Base-by-base conservation (phyloP, 1,140 invertebrate species). In the Popillia japonica region DNA sequence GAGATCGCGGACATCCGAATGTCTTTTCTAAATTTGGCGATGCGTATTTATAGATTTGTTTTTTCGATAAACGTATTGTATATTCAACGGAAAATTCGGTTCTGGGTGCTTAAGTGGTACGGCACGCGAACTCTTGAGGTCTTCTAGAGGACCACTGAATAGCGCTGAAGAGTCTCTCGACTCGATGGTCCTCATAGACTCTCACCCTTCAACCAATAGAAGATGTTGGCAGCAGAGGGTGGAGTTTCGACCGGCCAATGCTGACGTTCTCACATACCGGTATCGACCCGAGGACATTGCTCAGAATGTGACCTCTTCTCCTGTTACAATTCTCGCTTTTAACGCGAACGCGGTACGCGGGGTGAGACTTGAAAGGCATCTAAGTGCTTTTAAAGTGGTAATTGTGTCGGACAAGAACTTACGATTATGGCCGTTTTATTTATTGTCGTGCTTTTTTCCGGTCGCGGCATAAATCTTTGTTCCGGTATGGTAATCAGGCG, bases 111-210 rank as follows among this genome's bases (percentile, higher is more conserved):
- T 79, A 80, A 86, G 82, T 83, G 83, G 81, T 79, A 74, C 75
- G 85, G 82, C 85, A 86, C 85, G 85, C 85, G 85, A 86, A 81
- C 80, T 83, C 81, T 82, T 83, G 83, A 84, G 80, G 79, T 81
- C 82, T 82, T 86, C 82, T 84, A 85, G 84, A 83, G 83, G 77
- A 83, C 79, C 80, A 85, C 84, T 86, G 85, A 85, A 86, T 84
- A 84, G 84, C 78, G 80, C 81, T 85, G 81, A 83, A 85, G 83
- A 85, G 83, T 79, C 75, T 44, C 84, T 80, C 81, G 81, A 82
- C 81, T 80, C 81, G 83, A 79, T 81, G 83, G 82, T 79, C 80
- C 83, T 84, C 84, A 82, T 81, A 78, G 82, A 76, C 77, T 78
- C 81, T 83, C 82, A 83, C 80, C 77, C 76, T 61, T n/a, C 80